Base-by-base conservation (phyloP, 30 jellyfish, hydroid and myxozoan species). In the Clytia hemisphaerica region DNA sequence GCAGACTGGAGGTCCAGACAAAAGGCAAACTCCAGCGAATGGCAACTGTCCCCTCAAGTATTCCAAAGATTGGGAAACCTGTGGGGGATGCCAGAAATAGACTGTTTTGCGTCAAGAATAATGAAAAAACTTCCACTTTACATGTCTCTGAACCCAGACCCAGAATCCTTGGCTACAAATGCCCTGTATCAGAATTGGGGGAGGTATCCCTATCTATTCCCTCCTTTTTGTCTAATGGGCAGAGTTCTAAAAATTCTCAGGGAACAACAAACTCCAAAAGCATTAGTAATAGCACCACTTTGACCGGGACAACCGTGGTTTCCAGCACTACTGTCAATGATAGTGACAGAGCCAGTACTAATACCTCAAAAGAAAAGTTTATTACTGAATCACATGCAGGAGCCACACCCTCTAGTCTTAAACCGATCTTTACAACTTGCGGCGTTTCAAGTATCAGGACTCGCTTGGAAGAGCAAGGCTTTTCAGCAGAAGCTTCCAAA, bases 171-270 rank as follows among this genome's bases (percentile, higher is more conserved):
- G n/a, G n/a, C n/a, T n/a, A n/a, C n/a, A n/a, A n/a, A n/a, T n/a
- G 79, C 79, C 40, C 79, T 67, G 28, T 53, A 18, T 15, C 79
- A 67, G 3, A 67, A 67, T 36, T 67, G 79, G 79, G n/a, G n/a
- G n/a, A 27, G 2, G 47, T 71, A 16, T 6, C 71, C 79, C 27
- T 44, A 67, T 1, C 40, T 53, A 6, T 2, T 67, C 45, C 79
- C 51, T 4, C 79, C 79, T 22, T 37, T 67, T 71, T 34, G 63
- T 47, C 70, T 67, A 29, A 67, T 18, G 45, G 79, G 79, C 30
- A 50, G 45, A 47, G 34, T 53, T 6, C 50, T 67, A 46, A 1
- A 45, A 36, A 67, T 37, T 35, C 31, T 67, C 21, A 36, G 25
- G 44, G 21, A 22, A 31, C 10, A 51, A 0, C 21, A 1, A 22